Evolutionary conservation across 2,113 vertebrate genomes (phyloP).

Genomic region (Pipra filicauda): DNA sequence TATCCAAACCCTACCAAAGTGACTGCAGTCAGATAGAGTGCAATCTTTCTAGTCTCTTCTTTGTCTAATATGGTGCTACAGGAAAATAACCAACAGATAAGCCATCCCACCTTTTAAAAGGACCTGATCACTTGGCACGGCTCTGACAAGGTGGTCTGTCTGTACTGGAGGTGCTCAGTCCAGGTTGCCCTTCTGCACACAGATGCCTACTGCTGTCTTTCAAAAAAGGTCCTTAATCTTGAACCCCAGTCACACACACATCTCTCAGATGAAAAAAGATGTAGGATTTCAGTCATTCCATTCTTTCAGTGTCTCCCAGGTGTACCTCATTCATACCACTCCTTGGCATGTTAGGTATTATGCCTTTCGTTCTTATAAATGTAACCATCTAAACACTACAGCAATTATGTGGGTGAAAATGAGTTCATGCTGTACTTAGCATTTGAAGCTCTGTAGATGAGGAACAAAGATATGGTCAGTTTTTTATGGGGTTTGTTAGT

Average conservation of each 20-base stretch:
- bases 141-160: neutral
- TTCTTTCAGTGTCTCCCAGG: neutral
- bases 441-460: neutral
- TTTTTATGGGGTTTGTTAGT: accelerated
- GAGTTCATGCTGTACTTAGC: neutral
- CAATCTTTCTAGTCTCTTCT: neutral
- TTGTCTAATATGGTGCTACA: neutral
- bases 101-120: neutral
- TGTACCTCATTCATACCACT: neutral
- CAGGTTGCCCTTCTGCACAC: neutral
- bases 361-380: neutral
- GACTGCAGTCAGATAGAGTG: neutral
- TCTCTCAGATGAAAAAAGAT: neutral
- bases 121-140: neutral
- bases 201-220: neutral
- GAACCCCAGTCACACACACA: neutral
- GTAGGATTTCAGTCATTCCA: neutral
- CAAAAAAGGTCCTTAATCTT: neutral
- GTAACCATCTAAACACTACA: neutral
- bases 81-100: neutral
- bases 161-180: neutral
- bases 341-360: neutral
- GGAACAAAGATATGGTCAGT: neutral
- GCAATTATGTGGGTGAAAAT: neutral
- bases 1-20: neutral